phyloP scores from a whole-genome alignment of 1,140 invertebrate species.

The Drosophila nasuta region DNA sequence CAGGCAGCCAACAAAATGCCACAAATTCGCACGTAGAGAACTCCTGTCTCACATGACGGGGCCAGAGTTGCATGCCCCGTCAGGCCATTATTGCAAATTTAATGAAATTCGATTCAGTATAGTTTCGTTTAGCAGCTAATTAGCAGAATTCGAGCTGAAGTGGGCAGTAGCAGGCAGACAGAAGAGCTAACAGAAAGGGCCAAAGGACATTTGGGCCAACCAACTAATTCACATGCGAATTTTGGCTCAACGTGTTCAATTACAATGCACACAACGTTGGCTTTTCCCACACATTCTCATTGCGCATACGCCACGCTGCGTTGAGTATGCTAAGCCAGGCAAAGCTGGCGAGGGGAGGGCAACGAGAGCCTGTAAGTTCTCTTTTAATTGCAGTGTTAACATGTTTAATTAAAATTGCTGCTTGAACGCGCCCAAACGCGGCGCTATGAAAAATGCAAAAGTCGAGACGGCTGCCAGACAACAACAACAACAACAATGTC shows the following conservation, averaged over 20 bases:
- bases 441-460: constrained; percentile 49
- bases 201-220: not conserved
- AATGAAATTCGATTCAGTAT: constrained; percentile 65
- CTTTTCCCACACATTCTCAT: constrained; percentile 20
- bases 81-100: constrained; percentile 53
- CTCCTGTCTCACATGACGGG: not conserved
- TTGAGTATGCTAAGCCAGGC: not conserved
- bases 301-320: constrained; percentile 28
- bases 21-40: constrained; percentile 23
- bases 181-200: not conserved
- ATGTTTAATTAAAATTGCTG: constrained; percentile 81
- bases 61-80: not conserved
- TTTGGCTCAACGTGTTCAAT: constrained; percentile 32
- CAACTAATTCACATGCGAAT: constrained; percentile 16
- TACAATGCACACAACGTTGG: not conserved
- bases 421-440: constrained; percentile 48
- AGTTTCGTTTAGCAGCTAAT: constrained; percentile 56
- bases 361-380: constrained; percentile 23
- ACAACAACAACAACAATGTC: constrained; percentile 4
- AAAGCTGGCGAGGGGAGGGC: not conserved
- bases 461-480: constrained; percentile 62
- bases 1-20: constrained; percentile 70
- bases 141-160: constrained; percentile 20
- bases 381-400: constrained; percentile 79
- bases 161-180: no score